Evolutionary conservation across 1,140 invertebrate genomes (phyloP).

Genomic region (Saccostrea glomerata): DNA sequence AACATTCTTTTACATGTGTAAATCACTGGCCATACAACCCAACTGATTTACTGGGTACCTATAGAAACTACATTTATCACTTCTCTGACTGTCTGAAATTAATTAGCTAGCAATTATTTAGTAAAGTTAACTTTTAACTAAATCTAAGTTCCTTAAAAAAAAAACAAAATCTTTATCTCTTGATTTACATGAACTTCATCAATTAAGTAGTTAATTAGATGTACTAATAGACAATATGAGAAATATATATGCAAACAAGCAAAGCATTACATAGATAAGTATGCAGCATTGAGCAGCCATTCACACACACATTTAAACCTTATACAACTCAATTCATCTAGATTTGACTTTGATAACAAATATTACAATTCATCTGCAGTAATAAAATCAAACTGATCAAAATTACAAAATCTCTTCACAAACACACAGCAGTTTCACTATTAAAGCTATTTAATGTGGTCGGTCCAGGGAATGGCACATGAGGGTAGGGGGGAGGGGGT

Average conservation of each 20-base stretch:
- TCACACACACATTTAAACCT: background rate
- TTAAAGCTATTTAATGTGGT: slow-evolving; percentile 25
- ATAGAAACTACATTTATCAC: background rate
- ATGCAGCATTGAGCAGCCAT: background rate
- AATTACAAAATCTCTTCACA: background rate
- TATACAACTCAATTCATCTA: background rate
- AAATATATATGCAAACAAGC: background rate
- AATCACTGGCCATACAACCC: no score
- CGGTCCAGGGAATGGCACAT: background rate
- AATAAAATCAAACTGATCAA: background rate
- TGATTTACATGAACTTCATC: background rate
- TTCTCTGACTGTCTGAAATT: background rate
- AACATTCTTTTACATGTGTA: background rate
- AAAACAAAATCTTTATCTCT: background rate
- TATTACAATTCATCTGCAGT: background rate
- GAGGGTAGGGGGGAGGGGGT: background rate
- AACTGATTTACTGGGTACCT: background rate
- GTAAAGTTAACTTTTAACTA: background rate
- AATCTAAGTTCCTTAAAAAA: background rate
- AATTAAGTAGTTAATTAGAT: no score
- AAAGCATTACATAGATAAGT: background rate
- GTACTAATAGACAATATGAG: background rate
- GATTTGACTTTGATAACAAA: background rate
- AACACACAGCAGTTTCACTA: background rate
- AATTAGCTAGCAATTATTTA: background rate